Base-by-base conservation (phyloP, 2,113 vertebrate genomes). In the Pluvialis apricaria region DNA sequence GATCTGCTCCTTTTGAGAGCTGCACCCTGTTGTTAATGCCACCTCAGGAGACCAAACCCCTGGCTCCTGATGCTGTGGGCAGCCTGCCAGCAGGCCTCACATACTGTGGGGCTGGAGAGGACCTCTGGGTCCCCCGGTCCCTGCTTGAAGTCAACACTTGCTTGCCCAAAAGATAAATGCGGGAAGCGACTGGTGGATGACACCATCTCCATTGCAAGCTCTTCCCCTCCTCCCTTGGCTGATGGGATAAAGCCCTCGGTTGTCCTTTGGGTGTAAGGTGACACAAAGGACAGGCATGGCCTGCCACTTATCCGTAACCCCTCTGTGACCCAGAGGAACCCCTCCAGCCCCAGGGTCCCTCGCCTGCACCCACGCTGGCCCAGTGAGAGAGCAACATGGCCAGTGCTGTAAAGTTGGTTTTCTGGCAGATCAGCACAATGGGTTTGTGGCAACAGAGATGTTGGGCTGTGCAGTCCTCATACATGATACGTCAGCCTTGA, bases 51-150 rank as follows among this genome's bases (percentile, higher is more conserved):
- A 87, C 15, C 47, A 88, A 85, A 82, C 29, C 22, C 15, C 52
- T 82, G 32, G 26, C 3, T 83, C 47, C 62, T 0, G 3, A 82
- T n/a, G n/a, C 13, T 0, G 7, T 0, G 0, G n/a, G 32, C 38
- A 79, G 40, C 38, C 45, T 71, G 47, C 42, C 47, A 17, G 8
- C 21, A 54, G 61, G 15, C 6, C 42, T 21, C 66, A 60, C 9
- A 2, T 3, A 21, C 38, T 40, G 18, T 8, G 22, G 38, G 44
- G 32, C 11, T 60, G 49, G 25, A 64, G 38, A 29, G 32, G 26
- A 57, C 44, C 32, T 40, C 29, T 26, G 38, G 9, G 22, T 32
- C 31, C 61, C 52, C 34, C 1, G 0, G 28, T 13, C 49, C 22
- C 45, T 42, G 40, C 58, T 57, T 0, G 0, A 57, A 91, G 54